phyloP scores from a whole-genome alignment of 2,888 invertebrate species.

The Orchestes rusci region DNA sequence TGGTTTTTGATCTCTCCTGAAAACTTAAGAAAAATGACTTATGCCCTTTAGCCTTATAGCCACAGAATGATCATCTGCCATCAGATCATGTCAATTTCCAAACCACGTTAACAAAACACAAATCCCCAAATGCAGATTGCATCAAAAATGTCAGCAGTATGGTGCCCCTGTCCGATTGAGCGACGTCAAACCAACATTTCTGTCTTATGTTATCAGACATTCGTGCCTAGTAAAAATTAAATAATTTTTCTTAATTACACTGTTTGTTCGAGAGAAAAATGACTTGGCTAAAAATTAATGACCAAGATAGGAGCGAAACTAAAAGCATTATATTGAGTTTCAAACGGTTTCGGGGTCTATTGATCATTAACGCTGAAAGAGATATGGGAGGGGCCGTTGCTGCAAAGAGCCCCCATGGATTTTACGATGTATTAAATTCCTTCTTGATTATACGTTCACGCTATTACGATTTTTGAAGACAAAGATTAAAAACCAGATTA shows the following conservation, averaged over 20 bases:
- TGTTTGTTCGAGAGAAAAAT: conserved; percentile 24
- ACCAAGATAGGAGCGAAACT: conserved; percentile 25
- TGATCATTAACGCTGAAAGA: conserved; percentile 33
- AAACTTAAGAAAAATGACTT: no score
- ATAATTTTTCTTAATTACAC: conserved; percentile 20
- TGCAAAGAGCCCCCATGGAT: conserved; percentile 29
- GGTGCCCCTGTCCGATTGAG: no score
- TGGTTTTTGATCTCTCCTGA: no score
- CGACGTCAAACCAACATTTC: no score
- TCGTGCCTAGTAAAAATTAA: conserved; percentile 3
- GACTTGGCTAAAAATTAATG: conserved; percentile 28
- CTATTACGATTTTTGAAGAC: conserved; percentile 35
- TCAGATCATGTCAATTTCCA: no score
- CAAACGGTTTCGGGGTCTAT: conserved; percentile 32
- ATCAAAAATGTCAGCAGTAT: no score
- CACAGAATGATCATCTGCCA: no score
- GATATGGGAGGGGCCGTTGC: conserved; percentile 32
- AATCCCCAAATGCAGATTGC: no score
- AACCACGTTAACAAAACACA: no score
- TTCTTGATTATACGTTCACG: conserved; percentile 37
- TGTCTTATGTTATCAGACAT: no score
- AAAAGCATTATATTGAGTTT: conserved; percentile 28
- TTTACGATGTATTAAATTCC: conserved; percentile 38
- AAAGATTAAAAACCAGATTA: conserved; percentile 32
- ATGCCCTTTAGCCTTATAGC: no score